phyloP scores from a whole-genome alignment of 1,140 invertebrate species.

The Cotesia typhae region DNA sequence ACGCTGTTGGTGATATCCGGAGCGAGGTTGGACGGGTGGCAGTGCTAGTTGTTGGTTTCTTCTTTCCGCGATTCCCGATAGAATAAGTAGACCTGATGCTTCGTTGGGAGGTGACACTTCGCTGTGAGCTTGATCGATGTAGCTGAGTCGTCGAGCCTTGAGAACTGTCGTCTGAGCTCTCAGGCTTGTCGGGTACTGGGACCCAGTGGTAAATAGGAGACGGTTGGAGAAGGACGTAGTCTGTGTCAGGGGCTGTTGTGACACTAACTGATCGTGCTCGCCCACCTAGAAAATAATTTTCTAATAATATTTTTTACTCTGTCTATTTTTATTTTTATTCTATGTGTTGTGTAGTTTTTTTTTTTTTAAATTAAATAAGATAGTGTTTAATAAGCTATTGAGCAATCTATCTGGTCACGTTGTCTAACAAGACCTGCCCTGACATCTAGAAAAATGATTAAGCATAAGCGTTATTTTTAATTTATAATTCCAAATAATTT shows the following conservation, averaged over 20 bases:
- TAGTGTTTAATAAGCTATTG: constrained; percentile 17
- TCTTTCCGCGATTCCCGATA: constrained; percentile 28
- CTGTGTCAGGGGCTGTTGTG: constrained; percentile 58
- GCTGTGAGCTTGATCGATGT: constrained; percentile 60
- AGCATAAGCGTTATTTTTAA: neutral
- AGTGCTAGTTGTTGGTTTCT: constrained; percentile 24
- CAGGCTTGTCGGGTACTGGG: constrained; percentile 56
- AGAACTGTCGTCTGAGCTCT: constrained; percentile 52
- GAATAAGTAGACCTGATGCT: constrained; percentile 49
- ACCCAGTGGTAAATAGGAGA: constrained; percentile 67
- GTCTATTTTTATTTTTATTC: constrained; percentile 9
- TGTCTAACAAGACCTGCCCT: constrained; percentile 49
- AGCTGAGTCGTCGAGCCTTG: constrained; percentile 55
- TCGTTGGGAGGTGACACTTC: constrained; percentile 54
- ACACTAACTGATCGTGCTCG: constrained; percentile 44
- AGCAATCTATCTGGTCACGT: neutral
- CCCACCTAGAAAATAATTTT: constrained; percentile 47
- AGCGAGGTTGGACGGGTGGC: constrained; percentile 48
- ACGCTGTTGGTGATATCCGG: constrained; percentile 52
- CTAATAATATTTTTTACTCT: constrained; percentile 12
- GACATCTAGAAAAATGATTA: constrained; percentile 45
- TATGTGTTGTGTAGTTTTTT: neutral
- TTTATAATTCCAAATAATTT: constrained; percentile 20
- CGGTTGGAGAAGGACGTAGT: constrained; percentile 68
- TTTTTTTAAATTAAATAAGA: neutral